Percentiles rank a stretch among this genome's conserved stretches.
Conservation (phyloP, 2,797 vertebrate genomes). For the Natrix natrix region DNA sequence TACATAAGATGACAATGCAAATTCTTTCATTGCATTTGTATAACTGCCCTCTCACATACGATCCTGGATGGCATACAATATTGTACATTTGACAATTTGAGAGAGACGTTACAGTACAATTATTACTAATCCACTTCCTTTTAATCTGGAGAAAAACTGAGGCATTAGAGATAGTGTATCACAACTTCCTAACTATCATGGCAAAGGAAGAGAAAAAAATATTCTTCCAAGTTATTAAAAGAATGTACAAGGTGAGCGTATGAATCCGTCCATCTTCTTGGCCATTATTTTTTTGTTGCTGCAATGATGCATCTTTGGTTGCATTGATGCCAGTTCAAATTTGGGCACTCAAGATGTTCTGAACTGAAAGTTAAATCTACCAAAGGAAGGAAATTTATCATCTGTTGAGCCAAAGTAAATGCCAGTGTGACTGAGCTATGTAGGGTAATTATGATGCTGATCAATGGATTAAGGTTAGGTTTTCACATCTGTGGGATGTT, state of each 20-base stretch:
- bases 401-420: neutral
- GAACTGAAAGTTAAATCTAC: neutral
- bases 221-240: neutral
- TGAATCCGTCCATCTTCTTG: neutral
- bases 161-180: neutral
- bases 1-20: neutral
- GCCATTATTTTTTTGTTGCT: neutral
- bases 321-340: neutral
- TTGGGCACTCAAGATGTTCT: neutral
- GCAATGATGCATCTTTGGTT: neutral
- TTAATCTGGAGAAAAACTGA: neutral
- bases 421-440: neutral
- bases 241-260: neutral
- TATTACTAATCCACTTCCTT: neutral
- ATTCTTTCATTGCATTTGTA: neutral
- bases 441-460: conserved; percentile 11
- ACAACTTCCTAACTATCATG: neutral
- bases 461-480: conserved; percentile 19
- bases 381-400: neutral
- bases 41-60: neutral
- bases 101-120: neutral
- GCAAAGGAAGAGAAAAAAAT: neutral
- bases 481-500: conserved; percentile 7
- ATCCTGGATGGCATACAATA: neutral
- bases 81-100: neutral